phyloP scores from a whole-genome alignment of 1,140 invertebrate species.

The Daktulosphaira vitifoliae region DNA sequence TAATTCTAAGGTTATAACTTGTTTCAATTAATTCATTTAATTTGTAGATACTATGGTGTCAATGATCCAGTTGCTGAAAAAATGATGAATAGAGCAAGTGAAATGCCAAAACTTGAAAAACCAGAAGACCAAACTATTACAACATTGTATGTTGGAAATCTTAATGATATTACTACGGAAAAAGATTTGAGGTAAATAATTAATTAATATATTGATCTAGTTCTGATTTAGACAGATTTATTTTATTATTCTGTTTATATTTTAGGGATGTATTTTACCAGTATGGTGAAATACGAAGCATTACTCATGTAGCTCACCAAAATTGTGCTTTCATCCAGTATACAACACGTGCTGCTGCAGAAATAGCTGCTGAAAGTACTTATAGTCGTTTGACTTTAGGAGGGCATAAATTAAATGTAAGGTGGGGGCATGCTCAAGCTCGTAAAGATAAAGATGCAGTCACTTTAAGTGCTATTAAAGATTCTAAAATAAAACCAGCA shows the following conservation, averaged over 20 bases:
- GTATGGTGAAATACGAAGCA: conserved; percentile 93
- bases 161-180: conserved; percentile 81
- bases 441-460: conserved; percentile 44
- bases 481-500: conserved; percentile 64
- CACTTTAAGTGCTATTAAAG: conserved; percentile 36
- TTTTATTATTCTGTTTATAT: no score
- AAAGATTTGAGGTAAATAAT: conserved; percentile 76
- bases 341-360: conserved; percentile 77
- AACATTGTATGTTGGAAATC: conserved; percentile 90
- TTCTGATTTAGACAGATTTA: no score
- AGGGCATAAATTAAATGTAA: conserved; percentile 81
- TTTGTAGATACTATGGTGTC: conserved; percentile 91
- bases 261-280: conserved; percentile 89
- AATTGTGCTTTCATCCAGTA: conserved; percentile 98
- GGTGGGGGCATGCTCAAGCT: conserved; percentile 90
- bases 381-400: conserved; percentile 91
- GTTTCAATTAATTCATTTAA: no score
- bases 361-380: conserved; percentile 88
- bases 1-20: no score
- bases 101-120: conserved; percentile 87
- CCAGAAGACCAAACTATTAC: conserved; percentile 95
- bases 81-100: conserved; percentile 81
- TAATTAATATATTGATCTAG: no score
- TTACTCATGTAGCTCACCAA: conserved; percentile 85
- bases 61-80: conserved; percentile 99